Evolutionary conservation across 1,140 invertebrate species (phyloP).

Genomic region (Papilio xuthus): DNA sequence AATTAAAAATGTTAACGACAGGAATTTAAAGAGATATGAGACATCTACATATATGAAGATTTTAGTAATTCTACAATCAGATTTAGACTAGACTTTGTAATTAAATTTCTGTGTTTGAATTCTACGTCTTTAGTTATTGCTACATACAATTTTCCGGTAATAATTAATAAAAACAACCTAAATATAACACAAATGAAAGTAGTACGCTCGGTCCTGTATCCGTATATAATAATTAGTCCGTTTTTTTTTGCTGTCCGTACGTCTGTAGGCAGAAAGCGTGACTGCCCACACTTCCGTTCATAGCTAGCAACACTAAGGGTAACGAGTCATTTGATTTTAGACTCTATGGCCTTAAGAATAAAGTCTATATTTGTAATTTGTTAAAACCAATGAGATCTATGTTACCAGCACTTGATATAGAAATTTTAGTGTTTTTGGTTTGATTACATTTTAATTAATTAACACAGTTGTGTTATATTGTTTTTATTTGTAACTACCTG

Average conservation of each 20-base stretch:
- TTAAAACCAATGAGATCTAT: slow-evolving; percentile 26
- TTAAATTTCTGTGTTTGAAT: neutral
- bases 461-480: neutral
- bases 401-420: slow-evolving; percentile 25
- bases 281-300: slow-evolving; percentile 65
- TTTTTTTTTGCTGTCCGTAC: slow-evolving; percentile 64
- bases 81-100: too few species aligned
- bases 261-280: slow-evolving; percentile 71
- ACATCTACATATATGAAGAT: too few species aligned
- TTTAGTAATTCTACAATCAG: too few species aligned
- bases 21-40: too few species aligned
- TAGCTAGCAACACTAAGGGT: slow-evolving; percentile 20
- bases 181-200: slow-evolving; percentile 63
- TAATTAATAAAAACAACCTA: slow-evolving; percentile 49
- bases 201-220: slow-evolving; percentile 61
- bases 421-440: slow-evolving; percentile 20
- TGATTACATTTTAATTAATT: slow-evolving; percentile 22
- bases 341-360: slow-evolving; percentile 41
- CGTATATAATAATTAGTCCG: slow-evolving; percentile 72
- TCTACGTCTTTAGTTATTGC: neutral
- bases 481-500: neutral
- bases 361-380: slow-evolving; percentile 30
- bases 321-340: slow-evolving; percentile 37
- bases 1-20: too few species aligned
- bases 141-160: slow-evolving; percentile 43